Base-by-base conservation (phyloP, 2,797 vertebrate genomes). In the Poecilia gillii region DNA sequence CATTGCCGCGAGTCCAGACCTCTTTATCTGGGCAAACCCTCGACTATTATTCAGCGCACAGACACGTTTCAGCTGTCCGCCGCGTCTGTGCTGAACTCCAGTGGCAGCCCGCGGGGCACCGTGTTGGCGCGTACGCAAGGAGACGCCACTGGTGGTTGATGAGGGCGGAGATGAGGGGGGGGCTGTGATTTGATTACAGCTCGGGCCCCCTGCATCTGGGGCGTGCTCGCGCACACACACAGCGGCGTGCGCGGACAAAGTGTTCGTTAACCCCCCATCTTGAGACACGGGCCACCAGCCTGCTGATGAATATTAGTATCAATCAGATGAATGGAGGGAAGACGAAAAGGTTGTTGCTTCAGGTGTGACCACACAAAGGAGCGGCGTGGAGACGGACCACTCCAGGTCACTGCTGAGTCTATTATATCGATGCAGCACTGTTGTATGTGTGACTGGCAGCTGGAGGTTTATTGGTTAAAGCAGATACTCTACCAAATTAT, bases 261-360 rank as follows among this genome's bases (percentile, higher is more conserved):
- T 28, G 57, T 88, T 94, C 87, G 92, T 92, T 92, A 92, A 81
- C 90, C 80, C 80, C 91, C 81, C 83, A 23, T 85, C 82, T 80
- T 11, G 64, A 88, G 74, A 88, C 85, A 71, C 80, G 46, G 87
- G 82, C 91, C 91, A 91, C 89, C 91, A 90, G 89, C 86, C 79
- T 87, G 81, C 82, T 91, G 89, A 95, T 96, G 91, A 94, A 96
- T 96, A 95, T 95, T 94, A 90, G 94, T 84, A 53, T 46, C 55
- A 16, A 72, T 81, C 81, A 94, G 90, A 94, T 93, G 90, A 92
- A 92, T 87, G 94, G 75, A 75, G 80, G 77, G 81, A 28, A 81
- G 89, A 77, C 77, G 64, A 28, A 1, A 53, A 78, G 86, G 83
- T 84, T 81, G 81, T 76, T 59, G 77, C 73, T 80, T 74, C 47